phyloP scores from a whole-genome alignment of 2,113 vertebrate genomes.

The Xiphorhynchus elegans region DNA sequence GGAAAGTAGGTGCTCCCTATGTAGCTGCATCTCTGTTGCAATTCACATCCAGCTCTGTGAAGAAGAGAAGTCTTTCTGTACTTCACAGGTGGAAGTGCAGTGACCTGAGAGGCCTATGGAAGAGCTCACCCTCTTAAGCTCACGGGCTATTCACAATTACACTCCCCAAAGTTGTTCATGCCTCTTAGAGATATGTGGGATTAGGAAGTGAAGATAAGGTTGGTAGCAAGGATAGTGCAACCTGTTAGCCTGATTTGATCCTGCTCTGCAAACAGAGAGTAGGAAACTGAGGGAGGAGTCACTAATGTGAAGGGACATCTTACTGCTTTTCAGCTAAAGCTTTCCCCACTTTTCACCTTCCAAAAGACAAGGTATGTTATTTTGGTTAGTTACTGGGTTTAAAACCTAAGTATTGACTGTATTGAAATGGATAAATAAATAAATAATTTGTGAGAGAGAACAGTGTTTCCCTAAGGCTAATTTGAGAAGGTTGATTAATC shows the following conservation, averaged over 20 bases:
- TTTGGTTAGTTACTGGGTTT: background rate
- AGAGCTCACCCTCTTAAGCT: background rate
- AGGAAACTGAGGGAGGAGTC: background rate
- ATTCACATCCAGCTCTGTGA: fast-evolving
- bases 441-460: background rate
- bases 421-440: background rate
- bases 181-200: background rate
- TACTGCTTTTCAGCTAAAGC: background rate
- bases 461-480: background rate
- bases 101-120: background rate
- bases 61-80: background rate
- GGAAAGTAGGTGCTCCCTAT: background rate
- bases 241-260: background rate
- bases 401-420: background rate
- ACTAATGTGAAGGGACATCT: background rate
- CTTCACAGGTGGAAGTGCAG: background rate
- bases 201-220: background rate
- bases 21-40: background rate
- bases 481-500: background rate
- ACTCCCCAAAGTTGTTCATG: background rate
- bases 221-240: background rate
- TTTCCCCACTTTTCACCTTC: background rate
- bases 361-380: background rate
- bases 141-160: background rate
- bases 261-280: background rate